Evolutionary conservation across 2,888 invertebrate species (phyloP).

Genomic region (Netelia virgata): DNA sequence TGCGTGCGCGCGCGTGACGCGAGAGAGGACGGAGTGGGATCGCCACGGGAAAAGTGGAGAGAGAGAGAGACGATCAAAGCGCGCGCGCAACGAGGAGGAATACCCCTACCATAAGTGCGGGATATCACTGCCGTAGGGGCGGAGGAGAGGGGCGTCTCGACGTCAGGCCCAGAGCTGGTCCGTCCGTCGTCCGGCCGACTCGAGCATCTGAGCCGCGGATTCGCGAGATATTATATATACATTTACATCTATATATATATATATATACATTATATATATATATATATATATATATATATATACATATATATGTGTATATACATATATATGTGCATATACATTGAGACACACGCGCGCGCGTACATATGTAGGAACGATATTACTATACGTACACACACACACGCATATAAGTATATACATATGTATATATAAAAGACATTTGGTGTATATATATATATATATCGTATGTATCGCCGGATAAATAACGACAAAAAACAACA

Average conservation of each 20-base stretch:
- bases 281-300: conserved; percentile 67
- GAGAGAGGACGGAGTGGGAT: conserved; percentile 17
- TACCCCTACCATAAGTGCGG: conserved; percentile 62
- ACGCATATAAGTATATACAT: conserved; percentile 17
- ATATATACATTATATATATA: conserved; percentile 70
- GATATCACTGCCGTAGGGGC: conserved; percentile 56
- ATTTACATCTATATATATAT: conserved; percentile 70
- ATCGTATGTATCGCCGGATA: conserved; percentile 50
- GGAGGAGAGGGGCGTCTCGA: conserved; percentile 76
- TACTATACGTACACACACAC: conserved; percentile 7
- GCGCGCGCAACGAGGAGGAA: conserved; percentile 70
- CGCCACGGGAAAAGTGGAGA: conserved; percentile 43
- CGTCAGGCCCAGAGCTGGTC: conserved; percentile 83
- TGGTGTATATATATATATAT: conserved; percentile 62
- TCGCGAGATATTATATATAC: conserved; percentile 77
- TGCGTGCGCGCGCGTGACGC: conserved; percentile 36
- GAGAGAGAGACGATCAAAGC: conserved; percentile 52
- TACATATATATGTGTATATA: conserved; percentile 64
- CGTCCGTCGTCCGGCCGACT: conserved; percentile 85
- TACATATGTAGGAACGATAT: conserved; percentile 48
- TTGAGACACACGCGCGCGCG: conserved; percentile 37
- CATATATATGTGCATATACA: conserved; percentile 61
- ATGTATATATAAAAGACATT: conserved; percentile 36
- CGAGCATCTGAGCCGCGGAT: conserved; percentile 81
- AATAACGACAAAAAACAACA: conserved; percentile 44